Conservation (phyloP, 2,888 invertebrate genomes). For the Masnerella sp. region DNA sequence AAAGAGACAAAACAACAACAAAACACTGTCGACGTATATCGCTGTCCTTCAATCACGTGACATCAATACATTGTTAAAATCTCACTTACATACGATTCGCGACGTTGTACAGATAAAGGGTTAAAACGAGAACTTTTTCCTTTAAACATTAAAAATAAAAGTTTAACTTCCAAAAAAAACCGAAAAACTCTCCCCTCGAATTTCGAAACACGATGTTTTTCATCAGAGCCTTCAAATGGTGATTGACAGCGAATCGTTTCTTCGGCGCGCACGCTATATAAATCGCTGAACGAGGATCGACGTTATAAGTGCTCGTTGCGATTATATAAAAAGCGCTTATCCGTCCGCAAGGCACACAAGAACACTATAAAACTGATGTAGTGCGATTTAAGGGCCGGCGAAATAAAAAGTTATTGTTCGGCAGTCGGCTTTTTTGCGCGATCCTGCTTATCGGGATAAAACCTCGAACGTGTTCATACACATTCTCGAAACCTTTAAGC, state of each 20-base stretch:
- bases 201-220: too few relatives aligned
- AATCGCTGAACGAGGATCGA: conserved; percentile 11
- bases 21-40: too few relatives aligned
- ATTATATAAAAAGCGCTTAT: conserved; percentile 22
- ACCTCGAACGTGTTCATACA: conserved; percentile 12
- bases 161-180: too few relatives aligned
- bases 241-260: conserved; percentile 12
- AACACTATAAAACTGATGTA: conserved; percentile 23
- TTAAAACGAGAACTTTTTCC: too few relatives aligned
- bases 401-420: conserved; percentile 4
- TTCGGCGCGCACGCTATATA: conserved; percentile 12
- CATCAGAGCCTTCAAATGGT: conserved; percentile 1
- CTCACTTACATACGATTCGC: too few relatives aligned
- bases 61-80: too few relatives aligned
- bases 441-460: conserved; percentile 18
- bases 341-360: conserved; percentile 9
- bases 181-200: too few relatives aligned
- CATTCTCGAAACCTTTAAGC: conserved; percentile 32
- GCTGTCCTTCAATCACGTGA: too few relatives aligned
- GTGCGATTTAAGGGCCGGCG: conserved; percentile 18
- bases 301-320: conserved; percentile 7
- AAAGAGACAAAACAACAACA: too few relatives aligned
- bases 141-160: too few relatives aligned
- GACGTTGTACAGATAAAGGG: too few relatives aligned
- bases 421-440: conserved; percentile 5